Base-by-base conservation (phyloP, 2,888 invertebrate genomes). In the Caenorhabditis sp. region DNA sequence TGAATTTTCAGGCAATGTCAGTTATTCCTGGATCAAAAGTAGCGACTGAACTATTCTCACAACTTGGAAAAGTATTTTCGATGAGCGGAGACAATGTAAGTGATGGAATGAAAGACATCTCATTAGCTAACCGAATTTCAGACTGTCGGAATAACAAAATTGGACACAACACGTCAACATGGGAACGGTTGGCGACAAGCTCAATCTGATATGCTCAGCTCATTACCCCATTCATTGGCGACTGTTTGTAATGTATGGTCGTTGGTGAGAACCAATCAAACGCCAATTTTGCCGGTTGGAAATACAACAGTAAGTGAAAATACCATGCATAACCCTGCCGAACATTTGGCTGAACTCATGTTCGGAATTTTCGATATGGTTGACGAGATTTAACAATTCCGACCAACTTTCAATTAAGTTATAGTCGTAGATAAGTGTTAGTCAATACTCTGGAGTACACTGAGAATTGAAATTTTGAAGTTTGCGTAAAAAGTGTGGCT, bases 31-130 rank as follows among this genome's bases (percentile, higher is more conserved):
- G 85, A 50, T 82, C 83, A 7, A 74, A 72, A 67, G 84, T 80
- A 0, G 87, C 89, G 1, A 92, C 92, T 0, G 93, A 93, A 85
- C 91, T 94, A 70, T 91, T 94, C 81, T 93, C 92, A 84, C 93
- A 93, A 88, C 91, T 94, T 50, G 92, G 93, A 61, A 93, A 93
- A 87, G 93, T 93, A 1, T 93, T 94, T 87, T 92, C 93, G 78
- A 38, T 72, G 72, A 68, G 67, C 20, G 72, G 72, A 1, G 72
- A 72, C 21, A 65, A 58, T 49, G 68, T 61, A 10, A 63, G 71
- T 4, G 56, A 57, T 4, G 3, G n/a, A n/a, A n/a, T n/a, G n/a
- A n/a, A 27, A n/a, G 8, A 25, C 50, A 20, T 52, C 2, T 52
- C 12, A 25, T n/a, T 23, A 38, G 2, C 14, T 38, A n/a, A 14